Base-by-base conservation (phyloP, 1,140 invertebrate genomes). In the Hyles euphorbiae region DNA sequence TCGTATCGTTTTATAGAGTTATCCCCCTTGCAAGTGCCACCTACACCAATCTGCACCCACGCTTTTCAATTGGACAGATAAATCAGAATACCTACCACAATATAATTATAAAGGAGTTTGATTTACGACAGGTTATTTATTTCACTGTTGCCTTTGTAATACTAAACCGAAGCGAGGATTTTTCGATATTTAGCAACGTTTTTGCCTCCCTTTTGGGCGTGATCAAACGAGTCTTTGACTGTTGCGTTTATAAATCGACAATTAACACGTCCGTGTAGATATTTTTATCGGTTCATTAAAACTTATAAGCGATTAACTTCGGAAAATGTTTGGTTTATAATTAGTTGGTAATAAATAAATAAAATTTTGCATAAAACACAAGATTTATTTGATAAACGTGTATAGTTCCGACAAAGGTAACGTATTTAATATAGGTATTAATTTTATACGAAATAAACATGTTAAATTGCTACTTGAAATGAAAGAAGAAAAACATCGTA, bases 81-180 rank as follows among this genome's bases (percentile, higher is more conserved):
- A 68, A 77, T 78, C 78, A 74, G 76, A 73, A 74, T 72, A 58
- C 65, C 65, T 69, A 59, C 58, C 60, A 61, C 62, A 68, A 63
- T 72, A 66, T 76, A 76, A 79, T 81, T 77, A 77, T 65, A 65
- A 69, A 34, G 52, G n/a, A 43, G 52, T 53, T 53, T 53, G 52
- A 53, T 53, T 53, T 44, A 44, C 40, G 52, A 6, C 2, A 11
- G n/a, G 52, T 43, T 44, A 53, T 53, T 53, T 53, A 43, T 53
- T 53, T 32, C 40, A 40, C 34, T 9, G 12, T 40, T 32, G 9
- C 8, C 52, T 22, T 40, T 44, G 11, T 43, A 43, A 53, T 12
- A 11, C 36, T 8, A 53, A 7, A 53, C n/a, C 34, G n/a, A 53
- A 53, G 11, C 40, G 12, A 10, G n/a, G 4, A 22, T 44, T 53